These are phyloP conservation scores for Dynastes tityus DNA, from an alignment of 2,888 invertebrate genomes.

Conservation along the genomic window DNA sequence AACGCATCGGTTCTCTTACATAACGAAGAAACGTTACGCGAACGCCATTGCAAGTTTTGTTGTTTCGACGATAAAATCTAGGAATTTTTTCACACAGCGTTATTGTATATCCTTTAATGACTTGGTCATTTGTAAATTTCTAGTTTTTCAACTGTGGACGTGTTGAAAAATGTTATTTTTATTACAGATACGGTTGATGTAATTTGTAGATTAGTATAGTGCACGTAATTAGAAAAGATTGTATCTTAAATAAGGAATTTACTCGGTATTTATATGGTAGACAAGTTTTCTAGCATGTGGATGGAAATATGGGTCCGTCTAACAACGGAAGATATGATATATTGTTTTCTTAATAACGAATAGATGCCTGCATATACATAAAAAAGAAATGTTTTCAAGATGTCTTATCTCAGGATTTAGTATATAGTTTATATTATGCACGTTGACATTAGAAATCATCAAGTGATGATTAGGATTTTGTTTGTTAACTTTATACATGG, in stretches of 20 bases:
- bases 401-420: not conserved
- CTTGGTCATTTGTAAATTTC: slow-evolving; percentile 9
- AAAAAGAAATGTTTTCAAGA: not conserved
- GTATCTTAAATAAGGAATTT: not conserved
- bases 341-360: not conserved
- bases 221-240: not conserved
- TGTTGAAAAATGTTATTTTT: not conserved
- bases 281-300: not conserved
- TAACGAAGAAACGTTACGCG: not conserved
- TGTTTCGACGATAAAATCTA: slow-evolving; percentile 2
- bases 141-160: not conserved
- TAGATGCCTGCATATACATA: not conserved
- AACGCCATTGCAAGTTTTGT: slow-evolving; percentile 3
- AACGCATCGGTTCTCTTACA: slow-evolving; percentile 11
- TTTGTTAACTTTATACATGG: slow-evolving; percentile 2
- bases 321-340: not conserved
- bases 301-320: slow-evolving; percentile 1
- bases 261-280: not conserved
- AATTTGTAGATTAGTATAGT: not conserved
- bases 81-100: slow-evolving; percentile 7
- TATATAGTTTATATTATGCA: not conserved
- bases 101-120: not conserved
- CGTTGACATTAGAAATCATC: slow-evolving; percentile 9
- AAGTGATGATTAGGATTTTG: slow-evolving; percentile 6
- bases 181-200: not conserved